Evolutionary conservation across 92 coral and sea anemone species (phyloP), one percentile per base, ranked within the genome.

Genomic region (Bergia sp.): DNA sequence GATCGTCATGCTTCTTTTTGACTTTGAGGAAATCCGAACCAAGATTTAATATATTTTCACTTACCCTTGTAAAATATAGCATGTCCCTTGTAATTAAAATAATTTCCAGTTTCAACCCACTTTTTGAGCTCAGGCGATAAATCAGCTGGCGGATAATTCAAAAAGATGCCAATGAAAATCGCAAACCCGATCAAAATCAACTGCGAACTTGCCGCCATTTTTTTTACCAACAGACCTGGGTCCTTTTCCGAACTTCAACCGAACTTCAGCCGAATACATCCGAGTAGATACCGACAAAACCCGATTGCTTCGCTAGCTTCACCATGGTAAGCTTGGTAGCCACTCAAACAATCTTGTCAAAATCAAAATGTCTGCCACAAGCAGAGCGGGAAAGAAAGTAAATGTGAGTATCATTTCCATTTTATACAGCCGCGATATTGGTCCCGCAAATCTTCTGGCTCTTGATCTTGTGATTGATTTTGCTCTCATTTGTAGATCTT

Each of bases 61-160:
- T 77, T 82, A 97, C 99, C 99, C 94, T 92, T 94, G 66, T 97
- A 95, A 89, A 97, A 97, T 81, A 97, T 92, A 12, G 96, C 96
- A 87, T 91, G 76, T 0, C 98, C 98, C 67, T 87, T 86, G 91
- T 93, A 93, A 91, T 90, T 93, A 44, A 94, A 95, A 87, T 95
- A 95, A 40, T 94, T 90, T 47, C 99, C 99, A 86, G 80, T 92
- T 41, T 85, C 87, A 61, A 92, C 91, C 99, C 99, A 97, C 73
- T 91, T 82, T 47, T 91, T 49, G 21, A 95, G 93, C 42, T 89
- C 86, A 73, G 90, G 7, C 13, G 99, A 97, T 81, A 97, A 91
- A 43, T 86, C 90, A 38, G 97, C 97, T 12, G 99, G 94, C 18
- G 98, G 98, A 79, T 72, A 90, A 82, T 97, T 97, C 36, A 97